Evolutionary conservation across 1,140 invertebrate genomes (phyloP).

Genomic region (Cotesia typhae): DNA sequence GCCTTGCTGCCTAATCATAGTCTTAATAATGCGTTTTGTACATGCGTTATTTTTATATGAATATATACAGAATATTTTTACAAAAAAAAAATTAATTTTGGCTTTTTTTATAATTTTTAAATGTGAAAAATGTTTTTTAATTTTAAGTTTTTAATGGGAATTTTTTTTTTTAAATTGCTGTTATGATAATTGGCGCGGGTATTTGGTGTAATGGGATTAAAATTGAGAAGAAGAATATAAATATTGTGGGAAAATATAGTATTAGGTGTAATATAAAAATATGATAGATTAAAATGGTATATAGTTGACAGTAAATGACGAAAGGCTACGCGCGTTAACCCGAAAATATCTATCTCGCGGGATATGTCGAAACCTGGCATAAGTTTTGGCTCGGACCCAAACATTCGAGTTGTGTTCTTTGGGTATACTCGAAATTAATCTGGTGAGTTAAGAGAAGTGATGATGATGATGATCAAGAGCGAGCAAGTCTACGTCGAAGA

Average conservation of each 20-base stretch:
- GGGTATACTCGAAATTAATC: not conserved
- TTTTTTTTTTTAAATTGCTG: too few relatives aligned
- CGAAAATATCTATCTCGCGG: conserved; percentile 65
- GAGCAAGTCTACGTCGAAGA: too few relatives aligned
- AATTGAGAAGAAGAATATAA: too few relatives aligned
- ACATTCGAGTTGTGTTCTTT: conserved; percentile 42
- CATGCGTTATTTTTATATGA: conserved; percentile 38
- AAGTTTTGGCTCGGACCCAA: conserved; percentile 54
- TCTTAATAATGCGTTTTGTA: conserved; percentile 63
- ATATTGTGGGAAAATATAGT: not conserved
- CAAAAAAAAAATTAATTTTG: not conserved
- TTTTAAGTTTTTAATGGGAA: too few relatives aligned
- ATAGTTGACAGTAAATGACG: conserved; percentile 31
- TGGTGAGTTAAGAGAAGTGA: too few relatives aligned
- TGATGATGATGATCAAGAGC: not conserved
- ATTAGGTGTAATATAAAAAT: not conserved
- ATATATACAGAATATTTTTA: conserved; percentile 18
- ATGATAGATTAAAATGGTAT: conserved; percentile 23
- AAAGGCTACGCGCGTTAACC: conserved; percentile 51
- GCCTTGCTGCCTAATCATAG: conserved; percentile 66
- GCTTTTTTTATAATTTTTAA: not conserved
- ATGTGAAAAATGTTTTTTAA: too few relatives aligned
- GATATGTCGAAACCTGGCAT: conserved; percentile 60
- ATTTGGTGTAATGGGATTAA: too few relatives aligned
- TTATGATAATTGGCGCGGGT: too few relatives aligned